Evolutionary conservation across 2,888 invertebrate genomes (phyloP).

Genomic region (Trachelus iudaicus): DNA sequence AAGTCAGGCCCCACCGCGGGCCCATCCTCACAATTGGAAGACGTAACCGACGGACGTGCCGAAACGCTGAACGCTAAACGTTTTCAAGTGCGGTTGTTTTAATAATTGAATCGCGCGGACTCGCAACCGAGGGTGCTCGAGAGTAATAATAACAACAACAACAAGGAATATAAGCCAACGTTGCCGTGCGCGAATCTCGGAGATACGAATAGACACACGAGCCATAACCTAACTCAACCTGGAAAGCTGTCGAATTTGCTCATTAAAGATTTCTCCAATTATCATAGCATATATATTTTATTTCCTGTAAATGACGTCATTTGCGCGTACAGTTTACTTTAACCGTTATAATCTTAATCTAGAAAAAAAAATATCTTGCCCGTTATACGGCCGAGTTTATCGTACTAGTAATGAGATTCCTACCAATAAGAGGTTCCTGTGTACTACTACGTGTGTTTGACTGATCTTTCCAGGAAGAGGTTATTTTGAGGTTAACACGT

Average conservation of each 20-base stretch:
- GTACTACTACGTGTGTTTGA: background rate
- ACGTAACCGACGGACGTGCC: constrained; percentile 67
- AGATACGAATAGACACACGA: background rate
- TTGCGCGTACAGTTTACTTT: background rate
- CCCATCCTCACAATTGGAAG: constrained; percentile 71
- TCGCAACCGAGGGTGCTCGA: background rate
- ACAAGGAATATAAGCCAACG: background rate
- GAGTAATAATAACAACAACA: background rate
- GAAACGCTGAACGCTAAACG: constrained; percentile 9
- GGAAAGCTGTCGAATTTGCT: background rate
- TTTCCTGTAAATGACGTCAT: background rate
- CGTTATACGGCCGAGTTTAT: background rate
- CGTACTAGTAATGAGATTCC: background rate
- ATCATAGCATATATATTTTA: background rate
- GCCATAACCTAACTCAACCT: background rate
- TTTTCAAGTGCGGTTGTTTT: background rate
- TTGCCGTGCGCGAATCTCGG: background rate
- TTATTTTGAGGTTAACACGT: background rate
- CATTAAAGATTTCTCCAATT: background rate
- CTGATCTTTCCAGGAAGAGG: background rate
- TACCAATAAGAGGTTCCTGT: background rate
- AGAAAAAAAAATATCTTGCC: background rate
- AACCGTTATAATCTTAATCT: background rate
- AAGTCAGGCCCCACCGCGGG: constrained; percentile 62
- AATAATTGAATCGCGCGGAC: background rate